Conservation (phyloP, 2,113 vertebrate species). For the Noturus placidus region DNA sequence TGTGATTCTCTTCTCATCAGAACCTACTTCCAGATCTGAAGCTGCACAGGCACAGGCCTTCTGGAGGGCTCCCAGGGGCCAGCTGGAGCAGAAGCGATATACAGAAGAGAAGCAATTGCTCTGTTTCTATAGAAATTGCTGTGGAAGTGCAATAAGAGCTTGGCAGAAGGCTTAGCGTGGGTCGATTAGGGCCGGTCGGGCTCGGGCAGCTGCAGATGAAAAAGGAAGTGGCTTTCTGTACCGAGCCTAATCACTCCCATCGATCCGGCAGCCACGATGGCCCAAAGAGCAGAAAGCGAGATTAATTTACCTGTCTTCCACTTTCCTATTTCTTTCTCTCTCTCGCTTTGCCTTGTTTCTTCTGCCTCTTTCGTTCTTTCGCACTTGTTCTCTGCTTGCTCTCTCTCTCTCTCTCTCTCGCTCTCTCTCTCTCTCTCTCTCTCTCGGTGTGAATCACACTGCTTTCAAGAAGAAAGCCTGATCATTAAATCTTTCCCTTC, state of each 20-base stretch:
- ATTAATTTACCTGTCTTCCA: constrained; percentile 57
- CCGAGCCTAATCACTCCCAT: constrained; percentile 59
- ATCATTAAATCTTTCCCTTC: constrained; percentile 20
- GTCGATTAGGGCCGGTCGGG: constrained; percentile 50
- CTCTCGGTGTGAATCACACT: not conserved
- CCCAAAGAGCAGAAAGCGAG: constrained; percentile 48
- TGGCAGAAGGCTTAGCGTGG: constrained; percentile 51
- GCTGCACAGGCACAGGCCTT: constrained; percentile 20
- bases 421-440: not conserved
- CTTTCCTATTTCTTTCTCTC: constrained; percentile 25
- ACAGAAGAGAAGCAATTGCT: constrained; percentile 26
- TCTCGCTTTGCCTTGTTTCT: constrained; percentile 7
- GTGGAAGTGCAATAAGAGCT: constrained; percentile 56
- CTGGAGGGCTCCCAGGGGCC: constrained; percentile 20
- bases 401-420: not conserved
- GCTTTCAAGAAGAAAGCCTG: not conserved
- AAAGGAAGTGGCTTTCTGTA: constrained; percentile 57
- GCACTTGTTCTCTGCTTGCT: not conserved
- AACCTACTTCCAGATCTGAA: constrained; percentile 45
- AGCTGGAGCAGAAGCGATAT: not conserved
- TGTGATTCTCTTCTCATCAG: constrained; percentile 35
- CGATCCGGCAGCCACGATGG: constrained; percentile 48
- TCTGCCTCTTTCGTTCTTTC: constrained; percentile 7
- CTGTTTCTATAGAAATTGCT: constrained; percentile 39
- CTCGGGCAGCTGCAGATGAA: constrained; percentile 52